Base-by-base conservation (phyloP, 1,140 invertebrate genomes). In the Drosophila albomicans region DNA sequence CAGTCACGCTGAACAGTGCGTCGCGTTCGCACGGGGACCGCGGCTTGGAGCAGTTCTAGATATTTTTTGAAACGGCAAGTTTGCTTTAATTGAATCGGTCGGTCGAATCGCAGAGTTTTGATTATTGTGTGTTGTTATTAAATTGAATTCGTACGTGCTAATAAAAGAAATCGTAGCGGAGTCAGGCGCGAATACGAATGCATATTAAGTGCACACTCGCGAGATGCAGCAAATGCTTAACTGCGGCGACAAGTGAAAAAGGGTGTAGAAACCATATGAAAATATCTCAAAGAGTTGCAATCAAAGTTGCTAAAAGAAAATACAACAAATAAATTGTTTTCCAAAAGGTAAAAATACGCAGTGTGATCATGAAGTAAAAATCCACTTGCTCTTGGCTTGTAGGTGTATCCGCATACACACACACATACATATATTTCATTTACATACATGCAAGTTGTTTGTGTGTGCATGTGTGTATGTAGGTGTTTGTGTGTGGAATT, bases 21-120 rank as follows among this genome's bases (percentile, higher is more conserved):
- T 74, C 71, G 71, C 32, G 71, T 74, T 56, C 71, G 56, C 65
- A 69, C 71, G 71, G 57, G 61, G 57, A 56, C 65, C 71, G 70
- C 64, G 28, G 62, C 62, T 68, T 74, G 30, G 54, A 68, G 58
- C 65, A 49, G 38, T 54, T 54, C 28, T 15, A 56, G 41, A 62
- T 43, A 43, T 20, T 66, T 74, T 68, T 68, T 74, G 65, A 74
- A 74, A 61, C 63, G 52, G 35, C 35, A 59, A 67, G 38, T 51
- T 52, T 8, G 41, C 51, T 45, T 45, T 38, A 10, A 38, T 38
- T 38, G 35, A 38, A 67, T 49, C 13, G n/a, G 35, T 38, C 45
- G 41, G 15, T 30, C 6, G 35, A 58, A 74, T 30, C 51, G 56
- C 48, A 54, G 58, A 43, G 35, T 68, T 54, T 15, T 20, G 43